Conservation (phyloP, 2,113 vertebrate species). For the Dipodomys ordii region DNA sequence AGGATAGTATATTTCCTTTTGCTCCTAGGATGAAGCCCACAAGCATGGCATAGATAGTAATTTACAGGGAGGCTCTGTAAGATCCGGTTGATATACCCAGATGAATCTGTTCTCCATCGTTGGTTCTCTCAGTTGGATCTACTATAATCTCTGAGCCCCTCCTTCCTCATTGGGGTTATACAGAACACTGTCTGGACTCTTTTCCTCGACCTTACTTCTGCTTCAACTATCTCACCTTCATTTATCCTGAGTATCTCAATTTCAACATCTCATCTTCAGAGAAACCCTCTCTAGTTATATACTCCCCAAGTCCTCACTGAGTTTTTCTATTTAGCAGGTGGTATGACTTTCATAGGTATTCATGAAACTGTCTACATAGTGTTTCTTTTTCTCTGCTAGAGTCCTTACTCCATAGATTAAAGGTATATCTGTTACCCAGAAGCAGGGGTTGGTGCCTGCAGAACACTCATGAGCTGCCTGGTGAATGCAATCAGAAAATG, state of each 20-base stretch:
- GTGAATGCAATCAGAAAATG: background rate
- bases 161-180: background rate
- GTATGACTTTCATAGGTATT: constrained; percentile 4
- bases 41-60: background rate
- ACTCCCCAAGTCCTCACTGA: background rate
- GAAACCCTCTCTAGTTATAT: background rate
- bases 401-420: constrained; percentile 40
- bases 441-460: background rate
- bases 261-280: constrained; percentile 13
- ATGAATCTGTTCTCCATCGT: background rate
- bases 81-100: background rate
- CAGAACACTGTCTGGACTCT: background rate
- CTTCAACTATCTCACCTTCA: background rate
- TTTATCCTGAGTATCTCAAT: background rate
- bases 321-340: background rate
- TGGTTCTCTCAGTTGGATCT: background rate
- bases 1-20: background rate
- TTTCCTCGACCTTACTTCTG: background rate
- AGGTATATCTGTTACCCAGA: background rate
- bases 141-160: background rate
- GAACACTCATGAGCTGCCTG: background rate
- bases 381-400: constrained; percentile 15
- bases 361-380: constrained; percentile 12
- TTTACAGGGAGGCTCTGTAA: background rate
- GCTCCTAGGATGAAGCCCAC: background rate